Base-by-base conservation (phyloP, 2,797 vertebrate genomes). In the Danio kyathit region DNA sequence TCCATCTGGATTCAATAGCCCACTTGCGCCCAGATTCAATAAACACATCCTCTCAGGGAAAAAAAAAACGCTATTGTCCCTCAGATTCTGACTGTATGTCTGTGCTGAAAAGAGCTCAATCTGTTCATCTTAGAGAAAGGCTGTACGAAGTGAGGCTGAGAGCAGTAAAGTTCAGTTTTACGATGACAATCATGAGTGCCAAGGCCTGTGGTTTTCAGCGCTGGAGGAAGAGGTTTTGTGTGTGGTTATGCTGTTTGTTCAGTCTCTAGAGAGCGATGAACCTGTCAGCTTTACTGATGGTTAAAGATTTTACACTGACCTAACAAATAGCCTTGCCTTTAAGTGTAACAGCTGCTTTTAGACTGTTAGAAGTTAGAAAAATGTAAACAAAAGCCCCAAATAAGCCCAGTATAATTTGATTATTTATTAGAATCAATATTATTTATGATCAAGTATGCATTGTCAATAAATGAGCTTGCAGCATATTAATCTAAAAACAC, bases 211-310 rank as follows among this genome's bases (percentile, higher is more conserved):
- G n/a, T 79, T 70, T 76, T 79, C 29, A 49, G 1, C 4, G 0
- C 43, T n/a, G 8, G 41, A 69, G 44, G 11, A 49, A 70, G 60
- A 60, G 51, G 54, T 44, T 44, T 79, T 83, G 38, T 80, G 57
- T 72, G 56, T 59, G n/a, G 59, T 59, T 57, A 19, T 72, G 65
- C 72, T 17, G 48, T 49, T 74, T 41, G 73, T 75, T 51, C 5
- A 38, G 49, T 59, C 48, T 78, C 41, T 78, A 38, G 17, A 73
- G 59, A 64, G 64, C 13, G 56, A 16, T 67, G 19, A 60, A 61
- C 69, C 60, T 65, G 60, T 54, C 69, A 52, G 48, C 19, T 73
- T 63, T 54, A 49, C 48, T 79, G 48, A 79, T 29, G 13, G 43
- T 69, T 16, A 71, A 71, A 49, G 19, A 48, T 59, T 60, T 19